Evolutionary conservation across 2,797 vertebrate species (phyloP), one percentile per base, ranked within the genome.

Genomic region (Botia kubotai): DNA sequence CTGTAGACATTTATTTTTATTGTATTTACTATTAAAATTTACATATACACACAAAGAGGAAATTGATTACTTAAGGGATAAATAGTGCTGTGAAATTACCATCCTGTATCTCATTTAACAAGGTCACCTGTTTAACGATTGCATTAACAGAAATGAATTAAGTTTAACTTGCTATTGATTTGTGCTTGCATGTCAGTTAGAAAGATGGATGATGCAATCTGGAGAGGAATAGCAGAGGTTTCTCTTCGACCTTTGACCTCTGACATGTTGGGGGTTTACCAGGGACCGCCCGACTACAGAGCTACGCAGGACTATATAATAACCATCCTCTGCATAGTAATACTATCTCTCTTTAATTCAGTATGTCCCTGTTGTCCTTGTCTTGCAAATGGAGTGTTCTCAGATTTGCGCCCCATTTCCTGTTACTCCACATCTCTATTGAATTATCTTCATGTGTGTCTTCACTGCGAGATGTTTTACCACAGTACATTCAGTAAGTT

Each of bases 201-300:
- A 8, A 82, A 76, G 83, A 84, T 81, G 29, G 67, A 84, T 86
- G 46, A 36, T 16, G 26, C 53, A 48, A 60, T 29, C 69, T 53
- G 43, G 57, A 17, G 57, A 52, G 21, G 21, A 70, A 63, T 26
- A 2, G 65, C 39, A 46, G 60, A 50, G 29, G 26, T 63, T 7
- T 57, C 21, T 66, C 11, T 46, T 36, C 81, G 68, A 83, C 79
- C 78, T 82, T 74, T 84, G 82, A 83, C 78, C 84, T 58, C 21
- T 60, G 48, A 39, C 39, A 65, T 53, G 39, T 63, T 72, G 26
- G 67, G 16, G 58, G 23, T 67, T 67, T 75, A 65, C 60, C 79
- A 57, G 2, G 50, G 68, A 12, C 33, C 4, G 52, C 29, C 12
- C 43, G 53, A 29, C 21, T 43, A 12, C 19, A 46, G 4, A 7